Evolutionary conservation across 2,797 vertebrate genomes (phyloP), one percentile per base, ranked within the genome.

Genomic region (Micromesistius poutassou): DNA sequence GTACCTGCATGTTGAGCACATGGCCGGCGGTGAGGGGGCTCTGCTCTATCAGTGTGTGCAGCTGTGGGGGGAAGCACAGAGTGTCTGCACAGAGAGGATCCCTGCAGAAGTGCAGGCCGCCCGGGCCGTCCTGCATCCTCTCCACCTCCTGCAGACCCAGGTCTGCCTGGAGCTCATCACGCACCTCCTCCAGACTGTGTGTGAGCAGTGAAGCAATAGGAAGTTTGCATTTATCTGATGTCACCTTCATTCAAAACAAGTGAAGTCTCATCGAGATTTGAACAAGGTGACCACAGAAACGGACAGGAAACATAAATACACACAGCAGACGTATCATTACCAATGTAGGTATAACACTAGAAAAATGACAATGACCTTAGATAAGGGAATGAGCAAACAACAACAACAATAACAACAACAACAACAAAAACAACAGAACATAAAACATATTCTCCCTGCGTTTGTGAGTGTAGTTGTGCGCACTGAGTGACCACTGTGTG

Each of bases 51-150:
- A 90, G 86, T 77, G 88, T 86, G 76, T 88, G 92, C 71, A 96
- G 91, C 88, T 87, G 91, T 2, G 89, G 89, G 76, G 96, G 92
- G 83, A 98, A 97, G 88, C 96, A 72, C 13, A 98, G 90, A 0
- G 96, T 94, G 87, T 98, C 94, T 0, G 88, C 79, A 85, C 97
- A 98, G 71, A 97, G 95, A 0, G 90, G 89, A 86, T 98, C 97
- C 86, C 91, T 75, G 86, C 95, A 95, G 87, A 96, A 98, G 0
- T 91, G 85, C 2, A 89, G 88, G 73, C 85, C 91, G 6, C 80
- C 73, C 0, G 95, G 85, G 35, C 14, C 1, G 7, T 30, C 30
- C 40, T 88, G 76, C 55, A 91, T 33, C 38, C 91, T 92, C 38
- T 91, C 81, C 68, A 93, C 95, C 88, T 94, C 91, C 40, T 70